Percentiles rank a stretch among this genome's conserved stretches.
These are phyloP conservation scores for Himalopsyche kuldschensis DNA, from an alignment of 2,888 invertebrate species.

Conservation along the genomic window DNA sequence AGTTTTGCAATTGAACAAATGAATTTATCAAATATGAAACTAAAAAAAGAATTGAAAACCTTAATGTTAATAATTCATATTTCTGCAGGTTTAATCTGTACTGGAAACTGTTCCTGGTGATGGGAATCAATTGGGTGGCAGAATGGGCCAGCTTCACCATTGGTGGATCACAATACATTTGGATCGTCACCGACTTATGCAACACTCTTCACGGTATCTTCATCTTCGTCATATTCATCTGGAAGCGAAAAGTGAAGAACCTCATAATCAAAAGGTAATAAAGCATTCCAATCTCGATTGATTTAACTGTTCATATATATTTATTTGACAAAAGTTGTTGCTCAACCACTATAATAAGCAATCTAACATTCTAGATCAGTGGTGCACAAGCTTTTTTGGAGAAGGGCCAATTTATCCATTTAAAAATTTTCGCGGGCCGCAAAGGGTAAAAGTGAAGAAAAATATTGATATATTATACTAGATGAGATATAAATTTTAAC, in stretches of 20 bases:
- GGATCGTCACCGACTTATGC: constrained; percentile 59
- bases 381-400: no score
- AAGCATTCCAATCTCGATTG: not conserved
- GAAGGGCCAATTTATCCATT: no score
- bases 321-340: not conserved
- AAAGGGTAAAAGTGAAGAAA: no score
- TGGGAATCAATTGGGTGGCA: constrained; percentile 84
- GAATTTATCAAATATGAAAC: no score
- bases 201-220: constrained; percentile 63
- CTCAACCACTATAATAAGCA: not conserved
- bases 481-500: no score
- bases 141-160: constrained; percentile 75
- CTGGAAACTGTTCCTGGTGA: constrained; percentile 78
- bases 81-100: constrained; percentile 72
- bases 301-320: not conserved
- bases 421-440: no score
- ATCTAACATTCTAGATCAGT: no score
- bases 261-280: constrained; percentile 53
- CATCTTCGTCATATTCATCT: constrained; percentile 65
- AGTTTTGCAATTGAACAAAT: no score
- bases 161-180: constrained; percentile 57
- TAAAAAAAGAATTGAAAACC: no score
- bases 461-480: no score
- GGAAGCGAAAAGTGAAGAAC: constrained; percentile 61
- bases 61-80: not conserved